Evolutionary conservation across 2,113 vertebrate species (phyloP), one percentile per base, ranked within the genome.

Genomic region (Camelus dromedarius): DNA sequence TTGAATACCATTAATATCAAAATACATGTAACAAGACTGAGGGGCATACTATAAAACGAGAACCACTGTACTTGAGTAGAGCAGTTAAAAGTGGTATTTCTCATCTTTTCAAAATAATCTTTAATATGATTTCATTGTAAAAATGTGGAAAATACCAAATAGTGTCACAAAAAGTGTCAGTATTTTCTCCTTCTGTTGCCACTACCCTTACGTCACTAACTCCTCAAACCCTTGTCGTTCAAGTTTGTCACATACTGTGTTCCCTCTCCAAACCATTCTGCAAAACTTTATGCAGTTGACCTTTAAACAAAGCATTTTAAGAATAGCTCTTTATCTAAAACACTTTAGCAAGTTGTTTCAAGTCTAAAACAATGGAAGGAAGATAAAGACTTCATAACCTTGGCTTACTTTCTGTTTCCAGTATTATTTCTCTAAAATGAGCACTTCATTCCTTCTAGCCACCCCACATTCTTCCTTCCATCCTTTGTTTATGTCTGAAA

Each of bases 101-200:
- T 91, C 22, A 13, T 14, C 56, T 89, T 66, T 69, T 87, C 2
- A 85, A 84, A 96, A 93, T 50, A 88, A 75, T 50, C 19, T 85
- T 85, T 86, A 69, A 32, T 64, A 64, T 30, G 12, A 42, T 48
- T 46, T 70, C 48, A 48, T 52, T 54, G 7, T 8, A 73, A 90
- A 94, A 76, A 42, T 26, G 80, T 81, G 18, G 52, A 90, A 93
- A 56, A 89, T 30, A 48, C 10, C 6, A 79, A 50, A 56, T 18
- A 2, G 18, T 67, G 12, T 15, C 38, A 58, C 26, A 62, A 66
- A 70, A 84, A 67, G 20, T n/a, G 9, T 50, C 56, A 73, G 4
- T 15, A 30, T 14, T 66, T 64, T 73, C 26, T 73, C 18, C 24
- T 5, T 54, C 15, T 76, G 30, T 48, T 72, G 58, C 15, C 19